These are phyloP conservation scores for Phengaris arion DNA, from an alignment of 2,888 invertebrate species.

Conservation along the genomic window DNA sequence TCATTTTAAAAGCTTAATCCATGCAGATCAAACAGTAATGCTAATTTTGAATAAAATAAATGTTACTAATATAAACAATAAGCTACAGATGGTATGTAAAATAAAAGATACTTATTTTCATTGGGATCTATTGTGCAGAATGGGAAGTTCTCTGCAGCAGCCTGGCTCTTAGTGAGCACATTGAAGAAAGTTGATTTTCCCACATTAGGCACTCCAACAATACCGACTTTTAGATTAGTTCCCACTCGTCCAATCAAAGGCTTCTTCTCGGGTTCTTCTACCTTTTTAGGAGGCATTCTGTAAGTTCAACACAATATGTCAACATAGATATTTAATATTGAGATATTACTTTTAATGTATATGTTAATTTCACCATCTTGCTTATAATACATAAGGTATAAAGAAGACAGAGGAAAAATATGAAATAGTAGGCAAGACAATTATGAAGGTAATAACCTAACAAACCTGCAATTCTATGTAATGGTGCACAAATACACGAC, in stretches of 20 bases:
- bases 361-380: background rate
- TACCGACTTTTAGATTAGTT: slow-evolving; percentile 97
- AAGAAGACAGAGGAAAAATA: background rate
- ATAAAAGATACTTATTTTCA: slow-evolving; percentile 94
- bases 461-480: background rate
- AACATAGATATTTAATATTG: background rate
- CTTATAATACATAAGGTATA: background rate
- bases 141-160: slow-evolving; percentile 98
- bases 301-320: slow-evolving; percentile 28
- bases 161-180: slow-evolving; percentile 97
- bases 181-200: slow-evolving; percentile 99
- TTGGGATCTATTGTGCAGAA: slow-evolving; percentile 99
- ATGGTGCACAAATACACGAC: background rate
- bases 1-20: too few relatives aligned
- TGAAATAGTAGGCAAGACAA: background rate
- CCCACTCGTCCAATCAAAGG: slow-evolving; percentile 96
- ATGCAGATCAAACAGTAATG: too few relatives aligned
- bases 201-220: slow-evolving; percentile 98
- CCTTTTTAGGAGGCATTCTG: slow-evolving; percentile 92
- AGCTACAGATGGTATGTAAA: slow-evolving; percentile 37
- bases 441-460: slow-evolving; percentile 10
- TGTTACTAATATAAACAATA: background rate
- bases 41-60: background rate
- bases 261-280: slow-evolving; percentile 92
- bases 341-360: background rate